Evolutionary conservation across 2,797 vertebrate species (phyloP).

Genomic region (Acropternis orthonyx): DNA sequence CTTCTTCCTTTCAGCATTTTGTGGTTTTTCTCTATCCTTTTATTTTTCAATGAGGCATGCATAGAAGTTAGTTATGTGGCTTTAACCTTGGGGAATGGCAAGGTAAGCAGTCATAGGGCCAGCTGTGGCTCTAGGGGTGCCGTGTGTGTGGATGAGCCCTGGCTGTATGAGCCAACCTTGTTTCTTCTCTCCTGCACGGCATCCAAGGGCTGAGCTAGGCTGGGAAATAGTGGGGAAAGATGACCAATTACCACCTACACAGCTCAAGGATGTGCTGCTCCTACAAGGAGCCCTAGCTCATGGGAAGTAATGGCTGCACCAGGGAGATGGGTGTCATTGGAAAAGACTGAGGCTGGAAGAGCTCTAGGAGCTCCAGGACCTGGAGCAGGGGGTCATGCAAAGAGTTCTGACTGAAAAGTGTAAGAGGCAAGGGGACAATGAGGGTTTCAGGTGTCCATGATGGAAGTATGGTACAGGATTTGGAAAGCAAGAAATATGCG

Average conservation of each 20-base stretch:
- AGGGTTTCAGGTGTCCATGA: background rate
- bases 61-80: fast-evolving
- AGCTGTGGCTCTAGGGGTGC: background rate
- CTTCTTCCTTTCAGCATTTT: background rate
- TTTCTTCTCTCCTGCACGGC: background rate
- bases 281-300: background rate
- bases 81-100: background rate
- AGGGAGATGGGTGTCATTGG: background rate
- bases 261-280: background rate
- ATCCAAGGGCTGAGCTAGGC: background rate
- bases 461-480: background rate
- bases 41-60: fast-evolving
- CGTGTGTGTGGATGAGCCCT: background rate
- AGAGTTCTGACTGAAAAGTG: background rate
- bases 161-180: background rate
- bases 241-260: background rate
- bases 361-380: background rate
- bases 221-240: background rate
- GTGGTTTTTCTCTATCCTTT: background rate
- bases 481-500: background rate
- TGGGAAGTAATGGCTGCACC: background rate
- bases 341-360: background rate
- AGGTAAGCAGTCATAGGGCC: background rate
- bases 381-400: background rate
- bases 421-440: background rate